Evolutionary conservation across 2,888 invertebrate species (phyloP), one percentile per base, ranked within the genome.

Genomic region (Dioctria linearis): DNA sequence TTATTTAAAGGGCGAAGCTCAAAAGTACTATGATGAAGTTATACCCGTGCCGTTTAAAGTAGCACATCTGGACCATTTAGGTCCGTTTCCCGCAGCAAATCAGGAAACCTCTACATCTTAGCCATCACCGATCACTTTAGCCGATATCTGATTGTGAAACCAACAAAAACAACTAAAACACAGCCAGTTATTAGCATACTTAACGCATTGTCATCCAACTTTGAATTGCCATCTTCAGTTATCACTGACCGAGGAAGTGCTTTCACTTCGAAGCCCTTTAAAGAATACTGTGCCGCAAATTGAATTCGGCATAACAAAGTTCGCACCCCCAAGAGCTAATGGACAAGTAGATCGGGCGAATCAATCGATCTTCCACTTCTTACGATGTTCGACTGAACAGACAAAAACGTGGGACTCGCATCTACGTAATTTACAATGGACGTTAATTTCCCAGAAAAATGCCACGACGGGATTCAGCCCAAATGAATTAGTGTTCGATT

Each of bases 171-270:
- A 42, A 76, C 75, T 4, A 8, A 54, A 9, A 79, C 78, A 8
- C 51, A 80, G 13, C 54, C n/a, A 6, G 80, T 78, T 11, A 76
- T 81, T 39, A 69, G 80, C 9, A 63, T 61, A 6, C 59, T 81
- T 5, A 49, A 63, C 4, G 49, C 80, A 54, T 9, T 82, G 3
- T 40, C 82, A n/a, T 39, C 49, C 6, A 54, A 69, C 40, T 79
- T 80, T 51, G 82, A 82, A 4, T n/a, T 57, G 6, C 61, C 66
- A 71, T 25, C 25, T 25, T 25, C 25, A 25, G 75, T 83, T 6
- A 51, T 83, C 13, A 69, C 81, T 4, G 83, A 83, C 57, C 63
- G 82, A 37, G 84, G 84, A 4, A 78, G 79, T 6, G 80, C 81
- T 5, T 84, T 82, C 66, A 83, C 83, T 3, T 81, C 83, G 3